These are phyloP conservation scores for Armadillidium nasatum DNA, from an alignment of 1,140 invertebrate genomes.

Conservation along the genomic window DNA sequence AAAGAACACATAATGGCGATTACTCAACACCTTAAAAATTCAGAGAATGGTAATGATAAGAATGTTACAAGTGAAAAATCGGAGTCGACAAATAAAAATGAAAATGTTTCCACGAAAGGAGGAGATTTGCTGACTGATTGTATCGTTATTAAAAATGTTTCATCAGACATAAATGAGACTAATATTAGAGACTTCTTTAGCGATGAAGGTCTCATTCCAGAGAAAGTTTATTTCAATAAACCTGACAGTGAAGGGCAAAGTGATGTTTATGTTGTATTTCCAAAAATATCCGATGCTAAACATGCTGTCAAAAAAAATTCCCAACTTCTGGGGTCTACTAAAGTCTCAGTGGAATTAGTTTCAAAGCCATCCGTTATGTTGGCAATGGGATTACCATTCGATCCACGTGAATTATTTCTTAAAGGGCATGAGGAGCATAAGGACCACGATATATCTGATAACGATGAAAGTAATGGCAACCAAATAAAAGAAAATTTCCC, in stretches of 20 bases:
- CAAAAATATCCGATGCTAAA: slow-evolving; percentile 31
- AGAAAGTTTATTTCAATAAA: slow-evolving; percentile 36
- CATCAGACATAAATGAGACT: slow-evolving; percentile 35
- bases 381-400: slow-evolving; percentile 41
- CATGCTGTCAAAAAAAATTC: slow-evolving; percentile 35
- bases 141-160: slow-evolving; percentile 37
- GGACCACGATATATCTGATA: too few species aligned
- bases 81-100: background rate
- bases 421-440: slow-evolving; percentile 27
- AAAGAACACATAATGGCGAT: background rate
- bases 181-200: slow-evolving; percentile 43
- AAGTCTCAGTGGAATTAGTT: slow-evolving; percentile 35
- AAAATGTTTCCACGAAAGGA: slow-evolving; percentile 1
- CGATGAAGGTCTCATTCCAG: slow-evolving; percentile 41
- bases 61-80: slow-evolving; percentile 20
- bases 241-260: slow-evolving; percentile 19
- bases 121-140: slow-evolving; percentile 40
- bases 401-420: slow-evolving; percentile 39
- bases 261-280: slow-evolving; percentile 39
- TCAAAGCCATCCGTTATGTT: slow-evolving; percentile 42
- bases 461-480: background rate
- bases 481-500: background rate
- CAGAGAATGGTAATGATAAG: slow-evolving; percentile 6
- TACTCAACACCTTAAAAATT: background rate
- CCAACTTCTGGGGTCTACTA: slow-evolving; percentile 34